Base-by-base conservation (phyloP, 2,113 vertebrate species). In the Meles meles region DNA sequence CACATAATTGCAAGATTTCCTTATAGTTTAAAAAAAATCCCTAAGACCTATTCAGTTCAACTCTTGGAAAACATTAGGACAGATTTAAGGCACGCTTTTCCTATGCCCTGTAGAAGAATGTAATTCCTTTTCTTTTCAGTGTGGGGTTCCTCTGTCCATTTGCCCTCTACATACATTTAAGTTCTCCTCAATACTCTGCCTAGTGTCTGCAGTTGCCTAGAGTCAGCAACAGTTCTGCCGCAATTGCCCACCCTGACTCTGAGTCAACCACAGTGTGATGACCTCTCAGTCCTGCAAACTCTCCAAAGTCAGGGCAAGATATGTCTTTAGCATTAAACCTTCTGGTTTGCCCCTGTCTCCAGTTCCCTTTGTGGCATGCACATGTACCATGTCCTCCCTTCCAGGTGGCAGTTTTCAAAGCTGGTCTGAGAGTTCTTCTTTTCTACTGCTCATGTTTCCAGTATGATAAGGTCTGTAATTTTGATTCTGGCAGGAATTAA, bases 401-500 rank as follows among this genome's bases (percentile, higher is more conserved):
- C 27, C 37, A 82, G 52, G 86, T 88, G 52, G 52, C 14, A 3
- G 49, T 90, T 95, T 93, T 89, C 76, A 71, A 63, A 71, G 82
- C 5, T 72, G 89, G 76, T 81, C 31, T 82, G 65, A 77, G 44
- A 95, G 92, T 77, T 97, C 74, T 95, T 96, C 88, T 97, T 97
- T 94, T 47, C 88, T 87, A 37, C 63, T 67, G 49, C 63, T 97
- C 79, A 1, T 94, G 67, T 92, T 97, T 76, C 88, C 63, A 96
- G 86, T 49, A 89, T 87, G 90, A 88, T 44, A 55, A 88, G 47
- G 72, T 91, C 61, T 94, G 65, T 86, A 96, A 96, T 95, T 97
- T 97, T 92, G 93, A 98, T 95, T 97, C 97, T 96, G 93, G 83
- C 81, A 97, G 86, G 86, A 97, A 98, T 97, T 98, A 95, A 97